Evolutionary conservation across 2,888 invertebrate genomes (phyloP).

Genomic region (Spilosoma lubricipeda): DNA sequence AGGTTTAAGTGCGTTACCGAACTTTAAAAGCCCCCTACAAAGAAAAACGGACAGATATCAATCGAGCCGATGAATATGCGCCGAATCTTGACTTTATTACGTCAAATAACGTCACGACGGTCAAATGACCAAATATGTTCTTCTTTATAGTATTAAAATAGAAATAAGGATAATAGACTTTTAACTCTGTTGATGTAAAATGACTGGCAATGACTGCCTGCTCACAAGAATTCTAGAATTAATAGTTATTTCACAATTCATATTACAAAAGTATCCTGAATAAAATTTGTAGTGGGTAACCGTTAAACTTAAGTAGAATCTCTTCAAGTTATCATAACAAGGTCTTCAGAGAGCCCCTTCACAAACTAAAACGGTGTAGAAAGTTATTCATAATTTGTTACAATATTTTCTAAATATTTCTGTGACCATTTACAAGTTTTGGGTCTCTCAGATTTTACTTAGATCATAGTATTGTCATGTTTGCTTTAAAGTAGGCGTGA

Average conservation of each 20-base stretch:
- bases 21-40: too few species aligned
- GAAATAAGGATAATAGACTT: neutral
- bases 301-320: constrained; percentile 26
- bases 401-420: constrained; percentile 27
- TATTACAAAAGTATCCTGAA: neutral
- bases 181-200: neutral
- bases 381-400: constrained; percentile 33
- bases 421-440: constrained; percentile 17
- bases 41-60: too few species aligned
- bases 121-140: too few species aligned
- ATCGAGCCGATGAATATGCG: too few species aligned
- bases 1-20: too few species aligned
- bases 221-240: neutral
- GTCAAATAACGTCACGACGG: too few species aligned
- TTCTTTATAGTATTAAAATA: too few species aligned
- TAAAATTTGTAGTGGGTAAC: constrained; percentile 25
- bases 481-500: too few species aligned
- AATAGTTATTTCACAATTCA: too few species aligned
- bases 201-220: neutral
- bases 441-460: neutral
- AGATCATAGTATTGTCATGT: neutral
- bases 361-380: constrained; percentile 9
- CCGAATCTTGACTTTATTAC: too few species aligned
- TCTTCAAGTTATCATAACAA: constrained; percentile 40
- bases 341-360: constrained; percentile 21